Evolutionary conservation across 1,140 invertebrate genomes (phyloP), one percentile per base, ranked within the genome.

Genomic region (Macrostomum lignano): DNA sequence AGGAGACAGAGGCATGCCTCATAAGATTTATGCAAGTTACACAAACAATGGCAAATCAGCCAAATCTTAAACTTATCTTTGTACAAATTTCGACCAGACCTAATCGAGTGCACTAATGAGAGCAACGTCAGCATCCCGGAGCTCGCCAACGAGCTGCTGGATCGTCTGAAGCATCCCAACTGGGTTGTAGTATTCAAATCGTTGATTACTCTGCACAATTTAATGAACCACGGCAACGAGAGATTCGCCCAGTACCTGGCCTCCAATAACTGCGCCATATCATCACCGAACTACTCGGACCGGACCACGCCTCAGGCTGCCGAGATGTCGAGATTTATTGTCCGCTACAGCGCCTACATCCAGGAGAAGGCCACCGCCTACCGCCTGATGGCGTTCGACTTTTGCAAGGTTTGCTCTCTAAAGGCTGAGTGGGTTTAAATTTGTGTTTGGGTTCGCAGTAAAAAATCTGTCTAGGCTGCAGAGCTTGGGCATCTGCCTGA

Each of bases 151-250:
- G 65, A 94, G 40, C 67, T 96, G 41, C 81, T 98, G 49, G 86
- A 96, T 61, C 65, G 88, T 43, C 91, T 82, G 37, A 84, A 94
- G 58, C 81, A 84, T 63, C 69, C 73, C 42, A 91, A 78, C 54
- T 98, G 86, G 86, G 77, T 91, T 37, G 82, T 94, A 19, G 84
- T 94, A 23, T 96, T 88, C 60, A 98, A 98, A 62, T 72, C 84
- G 20, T 68, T 98, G 32, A 79, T 94, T 48, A 94, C 86, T 31
- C 79, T 88, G 42, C 88, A 98, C 66, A 84, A 96, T 61, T 67
- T 98, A 51, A 79, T 96, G 68, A 91, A 86, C 51, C 94, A 93
- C 67, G 88, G 88, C 51, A 96, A 94, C 65, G 86, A 96, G 81
- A 72, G 88, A 54, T 96, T 98, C 59, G 93, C 82, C 52, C 88